Base-by-base conservation (phyloP, 1,140 invertebrate species). In the Penaeus indicus region DNA sequence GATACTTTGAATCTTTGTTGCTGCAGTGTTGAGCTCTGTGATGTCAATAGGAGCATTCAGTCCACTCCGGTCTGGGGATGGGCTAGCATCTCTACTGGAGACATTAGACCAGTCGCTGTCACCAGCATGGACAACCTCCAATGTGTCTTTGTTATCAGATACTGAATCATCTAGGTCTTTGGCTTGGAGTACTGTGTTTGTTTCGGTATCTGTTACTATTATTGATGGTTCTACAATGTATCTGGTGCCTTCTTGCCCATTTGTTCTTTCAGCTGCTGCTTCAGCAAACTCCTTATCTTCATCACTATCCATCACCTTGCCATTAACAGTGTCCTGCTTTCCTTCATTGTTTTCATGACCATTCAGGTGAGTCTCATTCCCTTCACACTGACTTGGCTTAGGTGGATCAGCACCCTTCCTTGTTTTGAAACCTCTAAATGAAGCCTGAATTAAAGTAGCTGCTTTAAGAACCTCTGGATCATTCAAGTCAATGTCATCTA, bases 371-470 rank as follows among this genome's bases (percentile, higher is more conserved):
- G 54, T 54, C 7, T 54, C 54, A 54, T 54, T 54, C 54, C 54
- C 54, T 54, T 54, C 54, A 1, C 54, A 1, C 16, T 13, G 0
- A 5, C 16, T 16, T 1, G 72, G 42, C n/a, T 69, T 19, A 67
- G 61, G 19, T 27, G 8, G 2, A 10, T 81, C 54, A 1, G 64
- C 7, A 1, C 16, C 18, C 21, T 86, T 67, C 38, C 85, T 81
- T 54, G 78, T 67, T 67, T 81, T 27, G 62, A 69, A 77, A 16
- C 84, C 84, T 62, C 84, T 67, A 61, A 75, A 85, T 11, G 19
- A 11, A 25, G 84, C 67, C 69, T 85, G 84, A 13, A 85, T 85
- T 25, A 86, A 2, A 25, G 85, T 86, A 10, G 85, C 85, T 60
- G 85, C 85, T n/a, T 75, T 32, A 54, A 54, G 54, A 54, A 54